Percentiles rank a stretch among this genome's conserved stretches.
Conservation (phyloP, 2,113 vertebrate genomes). For the Puffinus mauretanicus region DNA sequence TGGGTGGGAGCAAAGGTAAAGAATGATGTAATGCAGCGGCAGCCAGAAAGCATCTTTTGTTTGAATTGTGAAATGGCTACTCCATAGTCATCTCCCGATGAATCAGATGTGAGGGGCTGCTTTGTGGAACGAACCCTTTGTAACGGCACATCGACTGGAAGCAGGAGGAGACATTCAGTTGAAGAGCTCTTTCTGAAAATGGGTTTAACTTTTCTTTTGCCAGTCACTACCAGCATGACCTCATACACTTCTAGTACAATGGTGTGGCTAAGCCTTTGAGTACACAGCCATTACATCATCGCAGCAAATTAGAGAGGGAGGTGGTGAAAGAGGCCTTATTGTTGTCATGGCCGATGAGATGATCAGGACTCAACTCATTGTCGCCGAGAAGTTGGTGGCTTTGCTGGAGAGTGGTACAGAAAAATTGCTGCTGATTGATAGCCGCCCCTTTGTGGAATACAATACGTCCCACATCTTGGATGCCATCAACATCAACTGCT, state of each 20-base stretch:
- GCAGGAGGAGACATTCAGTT: constrained; percentile 71
- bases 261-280: constrained; percentile 84
- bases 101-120: constrained; percentile 73
- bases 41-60: constrained; percentile 78
- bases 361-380: constrained; percentile 74
- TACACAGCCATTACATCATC: constrained; percentile 78
- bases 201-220: constrained; percentile 76
- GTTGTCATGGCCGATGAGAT: constrained; percentile 81
- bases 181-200: constrained; percentile 74
- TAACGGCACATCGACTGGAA: constrained; percentile 45
- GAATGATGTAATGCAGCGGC: constrained; percentile 79
- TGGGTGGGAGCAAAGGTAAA: constrained; percentile 75
- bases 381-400: constrained; percentile 85
- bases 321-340: constrained; percentile 58
- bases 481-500: constrained; percentile 95
- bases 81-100: constrained; percentile 66
- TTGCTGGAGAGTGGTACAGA: constrained; percentile 88
- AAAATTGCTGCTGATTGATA: constrained; percentile 90
- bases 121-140: constrained; percentile 69
- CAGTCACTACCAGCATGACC: constrained; percentile 82
- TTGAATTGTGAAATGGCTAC: constrained; percentile 64
- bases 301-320: constrained; percentile 67
- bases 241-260: constrained; percentile 79
- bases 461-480: constrained; percentile 92
- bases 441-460: constrained; percentile 95